These are phyloP conservation scores for Hippoglossus stenolepis DNA, from an alignment of 2,113 vertebrate species.

Conservation along the genomic window DNA sequence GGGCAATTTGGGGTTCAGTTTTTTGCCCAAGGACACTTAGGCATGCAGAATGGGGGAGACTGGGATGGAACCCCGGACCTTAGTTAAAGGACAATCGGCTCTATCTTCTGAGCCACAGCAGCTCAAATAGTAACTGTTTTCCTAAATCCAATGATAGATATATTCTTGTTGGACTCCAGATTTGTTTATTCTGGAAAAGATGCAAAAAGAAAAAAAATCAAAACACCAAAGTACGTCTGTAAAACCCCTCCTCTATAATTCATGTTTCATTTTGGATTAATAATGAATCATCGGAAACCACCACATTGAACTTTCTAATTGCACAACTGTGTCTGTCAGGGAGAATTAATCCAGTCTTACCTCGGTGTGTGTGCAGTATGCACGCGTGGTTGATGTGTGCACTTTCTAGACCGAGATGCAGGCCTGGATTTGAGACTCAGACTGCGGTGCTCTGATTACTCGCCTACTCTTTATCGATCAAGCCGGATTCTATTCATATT, in stretches of 20 bases:
- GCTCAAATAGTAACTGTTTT: not conserved
- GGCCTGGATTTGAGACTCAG: constrained; percentile 59
- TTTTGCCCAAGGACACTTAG: not conserved
- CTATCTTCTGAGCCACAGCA: too few relatives aligned
- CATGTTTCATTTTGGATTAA: constrained; percentile 63
- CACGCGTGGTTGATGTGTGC: not conserved
- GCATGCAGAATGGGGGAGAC: too few relatives aligned
- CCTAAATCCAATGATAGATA: not conserved
- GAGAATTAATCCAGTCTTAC: constrained; percentile 17
- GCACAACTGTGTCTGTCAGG: constrained; percentile 62
- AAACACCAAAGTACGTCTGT: constrained; percentile 36
- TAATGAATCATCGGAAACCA: constrained; percentile 69
- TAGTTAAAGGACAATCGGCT: too few relatives aligned
- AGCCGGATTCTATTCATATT: constrained; percentile 82
- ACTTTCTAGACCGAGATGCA: constrained; percentile 14
- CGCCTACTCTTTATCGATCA: constrained; percentile 73
- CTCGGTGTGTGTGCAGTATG: constrained; percentile 2
- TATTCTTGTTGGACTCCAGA: not conserved
- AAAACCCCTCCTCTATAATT: constrained; percentile 69
- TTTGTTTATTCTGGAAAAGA: constrained; percentile 13
- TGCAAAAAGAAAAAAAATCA: constrained; percentile 28
- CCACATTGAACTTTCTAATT: constrained; percentile 65
- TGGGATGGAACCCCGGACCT: not conserved
- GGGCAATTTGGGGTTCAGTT: not conserved
- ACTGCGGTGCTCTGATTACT: constrained; percentile 81